Evolutionary conservation across 92 coral and sea anemone genomes (phyloP).

Genomic region (Bergia puertoricense): DNA sequence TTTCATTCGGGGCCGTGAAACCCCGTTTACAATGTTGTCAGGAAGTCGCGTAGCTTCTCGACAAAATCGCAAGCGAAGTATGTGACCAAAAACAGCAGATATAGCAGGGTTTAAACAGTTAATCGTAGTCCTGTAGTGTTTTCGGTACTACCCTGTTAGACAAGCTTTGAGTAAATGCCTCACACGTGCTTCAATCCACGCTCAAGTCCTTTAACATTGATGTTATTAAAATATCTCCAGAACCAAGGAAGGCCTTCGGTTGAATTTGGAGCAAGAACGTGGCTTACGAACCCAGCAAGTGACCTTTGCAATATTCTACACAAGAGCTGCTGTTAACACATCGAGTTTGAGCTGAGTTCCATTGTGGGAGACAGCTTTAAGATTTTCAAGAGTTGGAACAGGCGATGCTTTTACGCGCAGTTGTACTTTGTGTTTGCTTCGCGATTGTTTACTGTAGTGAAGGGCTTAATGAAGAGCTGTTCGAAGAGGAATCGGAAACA

Average conservation of each 20-base stretch:
- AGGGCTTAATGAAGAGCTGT: conserved; percentile 56
- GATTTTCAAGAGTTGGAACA: conserved; percentile 13
- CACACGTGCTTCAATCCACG: conserved; percentile 36
- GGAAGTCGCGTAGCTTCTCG: conserved; percentile 35
- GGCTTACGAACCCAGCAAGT: conserved; percentile 26
- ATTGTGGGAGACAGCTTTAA: neutral
- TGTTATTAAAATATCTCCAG: conserved; percentile 63
- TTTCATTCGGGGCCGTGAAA: conserved; percentile 48
- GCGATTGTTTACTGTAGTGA: conserved; percentile 61
- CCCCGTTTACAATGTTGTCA: conserved; percentile 30
- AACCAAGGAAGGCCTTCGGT: conserved; percentile 56
- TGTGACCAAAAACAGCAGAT: neutral
- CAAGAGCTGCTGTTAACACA: conserved; percentile 38
- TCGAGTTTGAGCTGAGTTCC: conserved; percentile 32
- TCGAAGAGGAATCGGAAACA: conserved; percentile 52
- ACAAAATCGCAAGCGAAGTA: conserved; percentile 20
- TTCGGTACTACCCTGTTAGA: neutral
- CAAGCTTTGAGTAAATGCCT: conserved; percentile 32
- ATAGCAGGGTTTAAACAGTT: neutral
- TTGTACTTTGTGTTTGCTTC: conserved; percentile 59
- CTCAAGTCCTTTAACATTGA: conserved; percentile 55
- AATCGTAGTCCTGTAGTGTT: neutral
- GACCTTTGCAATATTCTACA: neutral
- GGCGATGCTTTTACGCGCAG: conserved; percentile 55
- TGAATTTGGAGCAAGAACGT: conserved; percentile 38